These are phyloP conservation scores for Pseudoatta argentina DNA, from an alignment of 1,140 invertebrate species.

Conservation along the genomic window DNA sequence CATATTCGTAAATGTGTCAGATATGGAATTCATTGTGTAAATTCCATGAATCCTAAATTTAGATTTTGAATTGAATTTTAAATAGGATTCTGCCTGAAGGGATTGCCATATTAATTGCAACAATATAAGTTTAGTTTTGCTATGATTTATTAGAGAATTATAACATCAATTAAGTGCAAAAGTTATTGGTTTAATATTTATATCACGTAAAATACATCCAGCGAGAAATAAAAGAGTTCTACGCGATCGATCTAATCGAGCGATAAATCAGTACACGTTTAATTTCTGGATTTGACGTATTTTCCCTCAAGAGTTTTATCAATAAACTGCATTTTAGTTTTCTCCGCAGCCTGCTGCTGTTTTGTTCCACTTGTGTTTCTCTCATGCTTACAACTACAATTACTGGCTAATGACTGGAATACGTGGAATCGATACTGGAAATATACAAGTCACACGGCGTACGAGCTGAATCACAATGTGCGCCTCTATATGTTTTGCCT, in stretches of 20 bases:
- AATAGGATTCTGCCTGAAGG: background rate
- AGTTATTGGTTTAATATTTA: background rate
- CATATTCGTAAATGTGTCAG: background rate
- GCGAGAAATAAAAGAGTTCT: background rate
- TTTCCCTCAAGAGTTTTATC: conserved; percentile 26
- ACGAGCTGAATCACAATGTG: conserved; percentile 47
- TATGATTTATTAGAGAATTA: background rate
- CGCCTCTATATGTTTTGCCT: conserved; percentile 34
- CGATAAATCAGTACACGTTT: conserved; percentile 23
- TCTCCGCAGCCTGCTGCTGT: conserved; percentile 33
- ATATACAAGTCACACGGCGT: conserved; percentile 28
- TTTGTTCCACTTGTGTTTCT: conserved; percentile 37
- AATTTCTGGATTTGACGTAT: conserved; percentile 50
- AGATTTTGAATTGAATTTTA: conserved; percentile 12
- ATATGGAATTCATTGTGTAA: conserved; percentile 27
- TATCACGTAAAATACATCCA: background rate
- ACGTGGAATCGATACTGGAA: conserved; percentile 64
- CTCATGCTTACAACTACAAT: conserved; percentile 62
- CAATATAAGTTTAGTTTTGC: background rate
- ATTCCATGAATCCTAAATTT: conserved; percentile 4
- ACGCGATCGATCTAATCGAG: background rate
- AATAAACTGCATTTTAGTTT: conserved; percentile 37
- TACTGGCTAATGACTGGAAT: conserved; percentile 62
- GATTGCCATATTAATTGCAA: conserved; percentile 33
- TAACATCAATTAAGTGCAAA: background rate